Evolutionary conservation across 2,888 invertebrate genomes (phyloP).

Genomic region (Matsumyia berberina): DNA sequence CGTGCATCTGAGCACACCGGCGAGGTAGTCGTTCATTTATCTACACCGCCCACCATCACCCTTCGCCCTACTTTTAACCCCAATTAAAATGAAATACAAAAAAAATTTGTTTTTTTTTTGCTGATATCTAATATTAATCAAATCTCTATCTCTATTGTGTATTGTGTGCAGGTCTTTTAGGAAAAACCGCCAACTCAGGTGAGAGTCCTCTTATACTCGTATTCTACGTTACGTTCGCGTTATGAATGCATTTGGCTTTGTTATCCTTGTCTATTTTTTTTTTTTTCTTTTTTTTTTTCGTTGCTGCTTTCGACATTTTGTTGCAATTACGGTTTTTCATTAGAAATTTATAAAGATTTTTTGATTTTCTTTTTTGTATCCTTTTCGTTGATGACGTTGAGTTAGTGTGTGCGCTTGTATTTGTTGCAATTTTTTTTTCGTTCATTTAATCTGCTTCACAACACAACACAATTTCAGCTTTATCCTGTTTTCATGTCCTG

Average conservation of each 20-base stretch:
- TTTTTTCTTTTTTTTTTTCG: constrained; percentile 4
- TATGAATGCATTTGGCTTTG: constrained; percentile 65
- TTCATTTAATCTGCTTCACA: constrained; percentile 31
- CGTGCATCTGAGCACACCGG: constrained; percentile 41
- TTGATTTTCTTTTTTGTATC: constrained; percentile 4
- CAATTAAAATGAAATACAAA: constrained; percentile 56
- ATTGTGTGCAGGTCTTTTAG: constrained; percentile 82
- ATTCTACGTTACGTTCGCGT: constrained; percentile 45
- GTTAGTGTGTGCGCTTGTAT: constrained; percentile 20
- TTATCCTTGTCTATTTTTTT: constrained; percentile 24
- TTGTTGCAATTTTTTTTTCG: constrained; percentile 14
- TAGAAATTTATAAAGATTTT: constrained; percentile 20
- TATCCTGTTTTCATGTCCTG: constrained; percentile 53
- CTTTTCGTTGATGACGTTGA: constrained; percentile 1
- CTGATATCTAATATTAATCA: constrained; percentile 69
- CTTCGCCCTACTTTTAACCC: constrained; percentile 43
- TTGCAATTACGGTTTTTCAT: constrained; percentile 38
- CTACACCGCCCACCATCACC: background rate
- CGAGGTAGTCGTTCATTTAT: background rate
- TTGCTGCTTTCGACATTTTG: constrained; percentile 47
- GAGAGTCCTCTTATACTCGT: constrained; percentile 77
- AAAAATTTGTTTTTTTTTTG: constrained; percentile 44
- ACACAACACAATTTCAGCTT: constrained; percentile 29
- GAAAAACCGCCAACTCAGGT: constrained; percentile 83
- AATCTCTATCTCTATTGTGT: constrained; percentile 67